Evolutionary conservation across 1,140 invertebrate species (phyloP).

Genomic region (Leptonema lineaticorne): DNA sequence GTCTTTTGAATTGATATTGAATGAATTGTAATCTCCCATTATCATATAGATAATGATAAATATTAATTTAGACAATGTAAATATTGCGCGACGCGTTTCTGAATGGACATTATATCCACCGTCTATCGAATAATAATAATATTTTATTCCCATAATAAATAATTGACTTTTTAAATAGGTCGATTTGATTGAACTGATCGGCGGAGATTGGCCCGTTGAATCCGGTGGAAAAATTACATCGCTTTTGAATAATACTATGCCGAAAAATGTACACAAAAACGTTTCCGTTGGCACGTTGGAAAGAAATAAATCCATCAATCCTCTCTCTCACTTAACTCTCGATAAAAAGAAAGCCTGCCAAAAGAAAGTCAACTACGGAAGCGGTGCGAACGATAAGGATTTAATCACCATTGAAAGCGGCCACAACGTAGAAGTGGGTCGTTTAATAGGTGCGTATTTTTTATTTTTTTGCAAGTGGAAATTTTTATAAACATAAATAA

Average conservation of each 20-base stretch:
- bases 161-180: no score
- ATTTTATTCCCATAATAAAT: no score
- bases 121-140: no score
- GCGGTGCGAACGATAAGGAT: constrained; percentile 5
- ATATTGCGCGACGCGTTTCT: no score
- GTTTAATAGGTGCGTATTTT: neutral
- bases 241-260: neutral
- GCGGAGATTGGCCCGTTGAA: constrained; percentile 18
- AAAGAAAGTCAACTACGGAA: neutral
- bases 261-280: neutral
- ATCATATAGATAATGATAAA: no score
- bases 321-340: neutral
- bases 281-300: neutral
- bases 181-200: constrained; percentile 17
- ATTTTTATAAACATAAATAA: neutral
- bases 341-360: constrained; percentile 2
- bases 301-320: constrained; percentile 25
- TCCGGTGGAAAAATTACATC: constrained; percentile 9
- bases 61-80: no score
- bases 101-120: no score
- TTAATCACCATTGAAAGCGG: neutral
- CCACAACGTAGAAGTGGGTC: neutral
- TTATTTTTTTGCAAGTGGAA: no score
- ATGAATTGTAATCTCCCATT: no score
- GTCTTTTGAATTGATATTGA: no score